Evolutionary conservation across 2,888 invertebrate genomes (phyloP), one percentile per base, ranked within the genome.

Genomic region (Ceramica pisi): DNA sequence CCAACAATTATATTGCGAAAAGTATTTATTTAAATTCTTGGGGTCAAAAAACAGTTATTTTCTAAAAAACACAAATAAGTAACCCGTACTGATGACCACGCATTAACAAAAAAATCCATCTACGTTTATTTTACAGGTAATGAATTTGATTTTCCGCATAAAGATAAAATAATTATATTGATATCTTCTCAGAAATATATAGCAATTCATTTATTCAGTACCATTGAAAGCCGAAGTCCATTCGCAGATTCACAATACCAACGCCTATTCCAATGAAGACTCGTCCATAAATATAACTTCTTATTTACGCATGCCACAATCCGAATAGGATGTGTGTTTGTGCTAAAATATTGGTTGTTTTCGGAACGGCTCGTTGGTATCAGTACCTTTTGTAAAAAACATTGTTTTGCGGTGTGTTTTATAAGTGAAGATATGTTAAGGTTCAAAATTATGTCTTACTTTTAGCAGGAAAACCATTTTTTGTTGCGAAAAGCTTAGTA

Each of bases 241-340:
- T 74, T 82, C 67, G 57, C 62, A 61, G 65, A 66, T 66, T 61
- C 69, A 69, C 71, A 84, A 71, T 69, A 46, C 51, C 16, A 50
- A 38, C 41, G 65, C 60, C 38, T 26, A 23, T 51, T 75, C 44
- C 56, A 65, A 75, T 67, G 56, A 64, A 26, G 38, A 41, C 23
- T 81, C 10, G 64, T 51, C 56, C 67, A 82, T 82, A 82, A 84
- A 85, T 75, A 81, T 76, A 68, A 74, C 83, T 83, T 73, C 68
- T 76, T 85, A 85, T 69, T 75, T 77, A 78, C 71, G 57, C 46
- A 70, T 38, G 73, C 68, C 80, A 71, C 62, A 63, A 68, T 72
- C 59, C 69, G 61, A 60, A 69, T 70, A 50, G 68, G 60, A 68
- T 63, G 48, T 84, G 68, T 74, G 53, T 69, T 78, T 56, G 55